Evolutionary conservation across 2,888 invertebrate genomes (phyloP), one percentile per base, ranked within the genome.

Genomic region (Sesamia inferens): DNA sequence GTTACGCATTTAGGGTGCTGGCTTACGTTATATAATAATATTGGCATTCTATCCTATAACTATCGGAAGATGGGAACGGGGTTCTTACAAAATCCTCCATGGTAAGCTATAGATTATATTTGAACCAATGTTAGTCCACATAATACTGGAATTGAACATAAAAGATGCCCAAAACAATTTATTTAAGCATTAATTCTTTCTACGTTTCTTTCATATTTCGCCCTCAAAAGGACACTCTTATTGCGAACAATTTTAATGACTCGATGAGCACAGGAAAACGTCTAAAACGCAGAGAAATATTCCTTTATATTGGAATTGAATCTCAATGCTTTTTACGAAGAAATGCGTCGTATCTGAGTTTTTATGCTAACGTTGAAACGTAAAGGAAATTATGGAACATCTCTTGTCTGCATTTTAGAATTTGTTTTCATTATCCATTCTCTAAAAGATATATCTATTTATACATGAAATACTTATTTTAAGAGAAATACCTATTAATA

Each of bases 191-290:
- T 76, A 63, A 76, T 78, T 78, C 67, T 68, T 70, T 69, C 57
- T 63, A 74, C 83, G 68, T 80, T 80, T 71, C 78, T 76, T 72
- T 84, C 71, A 85, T 82, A 82, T 78, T 82, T 76, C 71, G 31
- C 19, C 55, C 24, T 74, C 68, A 71, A 76, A 87, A 76, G 73
- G 76, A 85, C 73, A 78, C 78, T 85, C 69, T 74, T 73, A 69
- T 73, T 85, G 70, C 47, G 71, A 74, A 71, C 66, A 55, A 80
- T 83, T 86, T 80, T 85, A 87, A 87, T 87, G 78, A 87, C 70
- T 72, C 67, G 69, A 76, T 85, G 83, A 83, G 65, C 74, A 71
- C 68, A 48, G 19, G 59, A 66, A 71, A 79, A 78, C 62, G 71
- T 65, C 67, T 65, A 74, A 78, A 81, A 72, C 69, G 73, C 48